phyloP scores from a whole-genome alignment of 2,113 vertebrate species.

The Elgaria multicarinata region DNA sequence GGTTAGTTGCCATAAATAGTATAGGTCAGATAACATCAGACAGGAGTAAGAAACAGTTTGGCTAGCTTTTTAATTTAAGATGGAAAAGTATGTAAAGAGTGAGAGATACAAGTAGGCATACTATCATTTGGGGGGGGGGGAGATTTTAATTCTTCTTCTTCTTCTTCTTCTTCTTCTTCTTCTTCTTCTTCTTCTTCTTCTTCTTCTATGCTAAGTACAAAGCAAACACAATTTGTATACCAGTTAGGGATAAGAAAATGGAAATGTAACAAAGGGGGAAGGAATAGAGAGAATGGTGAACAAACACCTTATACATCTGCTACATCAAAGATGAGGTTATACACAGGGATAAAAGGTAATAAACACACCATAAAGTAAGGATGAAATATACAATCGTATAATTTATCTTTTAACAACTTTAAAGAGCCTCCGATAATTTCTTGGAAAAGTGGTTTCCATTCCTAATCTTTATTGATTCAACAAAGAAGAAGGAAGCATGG shows the following conservation, averaged over 20 bases:
- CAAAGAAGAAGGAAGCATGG: background rate
- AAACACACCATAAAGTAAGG: constrained; percentile 10
- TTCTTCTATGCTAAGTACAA: background rate
- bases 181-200: no score
- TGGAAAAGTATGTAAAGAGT: background rate
- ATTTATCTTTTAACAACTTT: background rate
- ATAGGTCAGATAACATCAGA: background rate
- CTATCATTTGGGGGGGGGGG: no score
- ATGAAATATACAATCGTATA: background rate
- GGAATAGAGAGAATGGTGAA: background rate
- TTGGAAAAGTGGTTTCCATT: background rate
- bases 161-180: background rate
- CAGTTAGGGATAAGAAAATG: background rate
- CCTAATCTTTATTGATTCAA: background rate
- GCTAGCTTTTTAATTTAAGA: background rate
- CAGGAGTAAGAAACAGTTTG: background rate
- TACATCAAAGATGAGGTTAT: background rate
- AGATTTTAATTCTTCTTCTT: no score
- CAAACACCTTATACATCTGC: background rate
- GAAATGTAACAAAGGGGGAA: no score
- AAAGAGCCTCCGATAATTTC: background rate
- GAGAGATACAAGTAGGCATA: background rate
- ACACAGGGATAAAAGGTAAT: background rate
- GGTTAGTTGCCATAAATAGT: background rate
- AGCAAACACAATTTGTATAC: background rate